Base-by-base conservation (phyloP, 2,888 invertebrate species). In the Tenthredo mesomela region DNA sequence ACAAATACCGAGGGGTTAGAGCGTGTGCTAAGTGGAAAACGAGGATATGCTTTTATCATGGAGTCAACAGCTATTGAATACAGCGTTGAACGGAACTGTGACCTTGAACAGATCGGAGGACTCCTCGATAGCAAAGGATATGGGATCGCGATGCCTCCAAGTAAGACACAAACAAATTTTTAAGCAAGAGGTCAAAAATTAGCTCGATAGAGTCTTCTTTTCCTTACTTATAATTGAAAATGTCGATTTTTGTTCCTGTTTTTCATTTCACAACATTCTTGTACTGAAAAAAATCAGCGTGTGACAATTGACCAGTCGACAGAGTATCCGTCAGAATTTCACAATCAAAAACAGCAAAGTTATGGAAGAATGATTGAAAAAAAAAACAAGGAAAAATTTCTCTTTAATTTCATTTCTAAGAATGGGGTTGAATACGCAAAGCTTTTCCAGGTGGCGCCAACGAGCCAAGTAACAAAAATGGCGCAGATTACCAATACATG, bases 51-150 rank as follows among this genome's bases (percentile, higher is more conserved):
- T 0, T 99, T 98, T 92, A 95, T 99, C 43, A 99, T 99, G 98
- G 99, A 99, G 93, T 99, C 98, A 0, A 98, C 99, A 0, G 97
- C 98, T 37, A 98, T 99, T 87, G 99, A 99, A 92, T 99, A 99
- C 91, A 97, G 97, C 61, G 97, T 98, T 78, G 97, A 98, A 92
- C 95, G 98, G 87, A 96, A 98, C 91, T 99, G 99, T 91, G 97
- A 98, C 87, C 95, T 98, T 86, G 97, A 97, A 67, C 97, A 98
- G 95, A 97, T 99, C 37, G 99, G 99, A 0, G 97, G 98, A 1
- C 96, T 98, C 94, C 94, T 99, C 77, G 98, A 99, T 93, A 97
- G 97, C 12, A 99, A 99, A 93, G 98, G 98, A 90, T 99, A 99
- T 91, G 99, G 99, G 77, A 98, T 99, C 86, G 99, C 98, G 9